A percentile compares a stretch with the other conserved stretches of the same genome.
Conservation (phyloP, 2,113 vertebrate genomes). For the Gopherus evgoodei region DNA sequence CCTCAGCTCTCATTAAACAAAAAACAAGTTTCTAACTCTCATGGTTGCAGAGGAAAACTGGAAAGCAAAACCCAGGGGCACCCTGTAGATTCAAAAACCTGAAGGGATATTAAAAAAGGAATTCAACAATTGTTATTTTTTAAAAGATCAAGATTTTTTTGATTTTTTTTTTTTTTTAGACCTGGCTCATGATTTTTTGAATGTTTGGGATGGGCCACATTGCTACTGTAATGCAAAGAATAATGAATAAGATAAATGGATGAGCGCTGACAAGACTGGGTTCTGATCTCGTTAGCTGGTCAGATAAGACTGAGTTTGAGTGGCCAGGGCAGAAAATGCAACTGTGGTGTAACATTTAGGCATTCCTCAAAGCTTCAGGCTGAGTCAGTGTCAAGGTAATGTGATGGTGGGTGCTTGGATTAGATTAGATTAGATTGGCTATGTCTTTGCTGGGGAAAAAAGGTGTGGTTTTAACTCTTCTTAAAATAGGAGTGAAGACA, state of each 20-base stretch:
- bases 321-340: neutral
- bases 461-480: too few species aligned
- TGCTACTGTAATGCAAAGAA: neutral
- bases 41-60: neutral
- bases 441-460: too few species aligned
- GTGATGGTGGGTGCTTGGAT: neutral
- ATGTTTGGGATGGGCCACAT: neutral
- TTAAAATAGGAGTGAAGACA: too few species aligned
- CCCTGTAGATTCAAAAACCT: neutral
- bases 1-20: neutral
- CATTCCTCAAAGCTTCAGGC: neutral
- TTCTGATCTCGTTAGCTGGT: neutral
- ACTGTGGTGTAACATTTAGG: neutral
- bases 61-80: neutral
- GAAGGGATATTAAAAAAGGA: neutral
- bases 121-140: neutral
- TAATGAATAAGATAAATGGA: neutral
- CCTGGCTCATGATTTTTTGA: neutral
- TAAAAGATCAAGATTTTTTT: neutral
- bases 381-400: neutral
- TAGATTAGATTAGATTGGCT: neutral
- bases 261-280: neutral
- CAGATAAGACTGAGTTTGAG: neutral
- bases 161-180: neutral
- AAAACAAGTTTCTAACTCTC: neutral